These are phyloP conservation scores for Channallabes apus DNA, from an alignment of 2,797 vertebrate genomes.

Conservation along the genomic window DNA sequence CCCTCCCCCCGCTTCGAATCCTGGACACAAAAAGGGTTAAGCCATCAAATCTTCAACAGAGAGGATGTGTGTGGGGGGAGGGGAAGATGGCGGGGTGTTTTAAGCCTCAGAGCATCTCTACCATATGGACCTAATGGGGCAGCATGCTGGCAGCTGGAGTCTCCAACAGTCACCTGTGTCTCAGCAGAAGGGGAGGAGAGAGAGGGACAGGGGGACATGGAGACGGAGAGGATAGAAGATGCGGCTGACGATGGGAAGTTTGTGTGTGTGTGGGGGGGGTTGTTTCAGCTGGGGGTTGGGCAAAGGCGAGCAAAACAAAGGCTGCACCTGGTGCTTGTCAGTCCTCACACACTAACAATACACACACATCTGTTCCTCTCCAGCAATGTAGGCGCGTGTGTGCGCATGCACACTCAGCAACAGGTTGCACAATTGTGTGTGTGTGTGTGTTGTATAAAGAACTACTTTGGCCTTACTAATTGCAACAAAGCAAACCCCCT, in stretches of 20 bases:
- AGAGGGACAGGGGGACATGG: slow-evolving; percentile 10
- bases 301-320: slow-evolving; percentile 83
- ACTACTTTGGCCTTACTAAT: slow-evolving; percentile 34
- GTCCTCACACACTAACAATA: slow-evolving; percentile 76
- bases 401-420: slow-evolving; percentile 39
- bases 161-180: slow-evolving; percentile 98
- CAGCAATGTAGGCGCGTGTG: slow-evolving; percentile 36
- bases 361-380: slow-evolving; percentile 89
- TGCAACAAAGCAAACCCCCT: slow-evolving; percentile 27
- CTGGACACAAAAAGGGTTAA: slow-evolving; percentile 61
- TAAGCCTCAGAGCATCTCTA: slow-evolving; percentile 63
- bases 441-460: neutral
- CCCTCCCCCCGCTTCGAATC: slow-evolving; percentile 23
- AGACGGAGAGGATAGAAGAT: slow-evolving; percentile 28
- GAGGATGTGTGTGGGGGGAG: slow-evolving; percentile 16
- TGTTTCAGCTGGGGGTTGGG: slow-evolving; percentile 24
- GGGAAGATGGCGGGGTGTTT: slow-evolving; percentile 4
- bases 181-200: slow-evolving; percentile 66
- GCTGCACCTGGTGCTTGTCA: slow-evolving; percentile 91
- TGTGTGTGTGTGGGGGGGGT: neutral
- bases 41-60: slow-evolving; percentile 59
- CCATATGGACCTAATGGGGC: slow-evolving; percentile 98
- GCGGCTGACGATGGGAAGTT: slow-evolving; percentile 25
- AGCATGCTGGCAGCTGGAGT: slow-evolving; percentile 95
- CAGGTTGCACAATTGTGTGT: slow-evolving; percentile 42